A percentile compares a stretch with the other conserved stretches of the same genome.
phyloP scores from a whole-genome alignment of 2,888 invertebrate species.

The Smittia aterrima region DNA sequence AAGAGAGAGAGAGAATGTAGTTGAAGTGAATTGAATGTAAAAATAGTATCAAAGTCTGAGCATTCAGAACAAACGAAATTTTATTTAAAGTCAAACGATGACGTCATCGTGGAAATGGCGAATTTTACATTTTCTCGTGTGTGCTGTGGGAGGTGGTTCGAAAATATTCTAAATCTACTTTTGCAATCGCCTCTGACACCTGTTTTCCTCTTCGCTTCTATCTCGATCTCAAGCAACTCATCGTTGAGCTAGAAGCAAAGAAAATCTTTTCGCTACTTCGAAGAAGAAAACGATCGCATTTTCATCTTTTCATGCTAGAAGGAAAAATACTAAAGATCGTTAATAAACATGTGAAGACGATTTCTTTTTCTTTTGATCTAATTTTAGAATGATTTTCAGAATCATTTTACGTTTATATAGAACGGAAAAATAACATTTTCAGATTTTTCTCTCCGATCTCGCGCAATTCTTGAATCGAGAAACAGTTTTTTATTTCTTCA shows the following conservation, averaged over 20 bases:
- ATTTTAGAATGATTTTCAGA: slow-evolving; percentile 42
- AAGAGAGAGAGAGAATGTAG: neutral
- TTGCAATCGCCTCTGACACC: slow-evolving; percentile 20
- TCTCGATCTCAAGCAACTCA: slow-evolving; percentile 6
- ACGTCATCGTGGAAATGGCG: no score
- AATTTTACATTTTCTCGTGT: neutral
- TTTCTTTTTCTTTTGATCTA: slow-evolving; percentile 41
- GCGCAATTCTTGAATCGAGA: neutral
- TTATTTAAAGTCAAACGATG: neutral
- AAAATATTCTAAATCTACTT: slow-evolving; percentile 28
- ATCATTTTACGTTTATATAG: slow-evolving; percentile 41
- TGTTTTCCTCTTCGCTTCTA: slow-evolving; percentile 7
- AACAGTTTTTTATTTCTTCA: slow-evolving; percentile 18
- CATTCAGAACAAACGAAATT: neutral
- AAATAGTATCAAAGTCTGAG: no score
- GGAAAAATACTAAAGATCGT: slow-evolving; percentile 20
- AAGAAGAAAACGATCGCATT: neutral
- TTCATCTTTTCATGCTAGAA: slow-evolving; percentile 2
- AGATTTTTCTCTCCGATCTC: neutral
- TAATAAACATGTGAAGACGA: slow-evolving; percentile 31
- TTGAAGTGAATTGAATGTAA: neutral
- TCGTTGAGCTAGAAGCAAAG: slow-evolving; percentile 5
- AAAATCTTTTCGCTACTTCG: neutral
- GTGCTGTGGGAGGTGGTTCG: neutral
- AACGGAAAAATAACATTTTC: slow-evolving; percentile 42